A percentile compares a stretch with the other conserved stretches of the same genome.
These are phyloP conservation scores for Drosophila neocordata DNA, from an alignment of 1,140 invertebrate species.

Conservation along the genomic window DNA sequence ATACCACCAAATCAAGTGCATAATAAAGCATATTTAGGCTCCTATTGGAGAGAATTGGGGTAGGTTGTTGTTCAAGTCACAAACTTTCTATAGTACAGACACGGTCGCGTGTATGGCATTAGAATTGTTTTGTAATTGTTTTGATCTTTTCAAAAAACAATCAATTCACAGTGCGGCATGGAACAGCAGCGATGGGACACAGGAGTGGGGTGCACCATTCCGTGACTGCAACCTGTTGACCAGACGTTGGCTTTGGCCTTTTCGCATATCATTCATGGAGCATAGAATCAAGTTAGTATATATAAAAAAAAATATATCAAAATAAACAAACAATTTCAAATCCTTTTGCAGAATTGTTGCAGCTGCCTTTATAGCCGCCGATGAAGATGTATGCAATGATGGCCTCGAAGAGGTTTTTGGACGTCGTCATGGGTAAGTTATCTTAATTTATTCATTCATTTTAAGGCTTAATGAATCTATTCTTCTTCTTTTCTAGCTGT, in stretches of 20 bases:
- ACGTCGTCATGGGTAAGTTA: conserved; percentile 71
- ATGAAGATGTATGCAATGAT: conserved; percentile 82
- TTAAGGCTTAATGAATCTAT: not conserved
- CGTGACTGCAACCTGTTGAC: conserved; percentile 81
- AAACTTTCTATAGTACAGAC: no score
- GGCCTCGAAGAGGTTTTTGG: conserved; percentile 82
- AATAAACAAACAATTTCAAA: not conserved
- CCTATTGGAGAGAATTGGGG: conserved; percentile 82
- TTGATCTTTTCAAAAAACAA: conserved; percentile 19
- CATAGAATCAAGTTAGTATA: conserved; percentile 73
- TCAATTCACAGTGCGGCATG: conserved; percentile 65
- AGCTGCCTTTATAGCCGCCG: conserved; percentile 81
- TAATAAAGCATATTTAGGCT: conserved; percentile 76
- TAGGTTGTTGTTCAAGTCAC: no score
- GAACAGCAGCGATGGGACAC: conserved; percentile 79
- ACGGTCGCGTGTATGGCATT: not conserved
- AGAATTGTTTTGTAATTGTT: conserved; percentile 38
- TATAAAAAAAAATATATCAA: no score
- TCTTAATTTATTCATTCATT: not conserved
- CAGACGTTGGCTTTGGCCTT: conserved; percentile 81
- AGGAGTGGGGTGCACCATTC: conserved; percentile 81
- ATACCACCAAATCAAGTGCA: conserved; percentile 80
- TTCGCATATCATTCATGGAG: conserved; percentile 80
- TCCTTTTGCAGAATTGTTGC: conserved; percentile 73
- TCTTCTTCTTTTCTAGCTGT: conserved; percentile 50